Evolutionary conservation across 2,888 invertebrate genomes (phyloP), one percentile per base, ranked within the genome.

Genomic region (Pediacus dermestoides): DNA sequence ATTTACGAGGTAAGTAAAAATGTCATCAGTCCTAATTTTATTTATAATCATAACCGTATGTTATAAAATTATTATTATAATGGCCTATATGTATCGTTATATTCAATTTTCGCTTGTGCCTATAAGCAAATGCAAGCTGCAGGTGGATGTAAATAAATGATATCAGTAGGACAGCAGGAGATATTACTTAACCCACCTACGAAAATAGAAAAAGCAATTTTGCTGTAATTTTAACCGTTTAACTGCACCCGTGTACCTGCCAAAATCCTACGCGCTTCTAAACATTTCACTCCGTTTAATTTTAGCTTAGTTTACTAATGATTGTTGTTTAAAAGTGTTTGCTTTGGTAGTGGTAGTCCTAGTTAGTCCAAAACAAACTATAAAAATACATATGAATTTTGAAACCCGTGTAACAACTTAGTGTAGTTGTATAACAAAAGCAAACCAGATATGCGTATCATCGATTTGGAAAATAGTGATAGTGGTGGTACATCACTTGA

Each of bases 1-100:
- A 64, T 47, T 55, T 63, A 16, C 63, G 55, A 60, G 68, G 68
- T 68, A 54, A 55, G 54, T 42, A 4, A 11, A 4, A 9, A 34
- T 8, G 4, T 12, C 11, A 10, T 12, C 30, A 4, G 4, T 6
- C 30, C 18, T 18, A 18, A 18, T n/a, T n/a, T n/a, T n/a, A n/a
- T n/a, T n/a, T n/a, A n/a, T n/a, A n/a, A n/a, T n/a, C n/a, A n/a
- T n/a, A n/a, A n/a, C n/a, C n/a, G n/a, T n/a, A n/a, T n/a, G n/a
- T n/a, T n/a, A n/a, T n/a, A n/a, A n/a, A n/a, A n/a, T n/a, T n/a
- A n/a, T n/a, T n/a, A n/a, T n/a, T n/a, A n/a, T 14, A 30, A 30
- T 30, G 8, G 8, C 15, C 9, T n/a, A 16, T 10, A 30, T 9
- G 9, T 2, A 16, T 7, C 7, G 9, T 11, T n/a, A 6, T 14